A percentile compares a stretch with the other conserved stretches of the same genome.
These are phyloP conservation scores for Pachypsylla venusta DNA, from an alignment of 1,140 invertebrate species.

Conservation along the genomic window DNA sequence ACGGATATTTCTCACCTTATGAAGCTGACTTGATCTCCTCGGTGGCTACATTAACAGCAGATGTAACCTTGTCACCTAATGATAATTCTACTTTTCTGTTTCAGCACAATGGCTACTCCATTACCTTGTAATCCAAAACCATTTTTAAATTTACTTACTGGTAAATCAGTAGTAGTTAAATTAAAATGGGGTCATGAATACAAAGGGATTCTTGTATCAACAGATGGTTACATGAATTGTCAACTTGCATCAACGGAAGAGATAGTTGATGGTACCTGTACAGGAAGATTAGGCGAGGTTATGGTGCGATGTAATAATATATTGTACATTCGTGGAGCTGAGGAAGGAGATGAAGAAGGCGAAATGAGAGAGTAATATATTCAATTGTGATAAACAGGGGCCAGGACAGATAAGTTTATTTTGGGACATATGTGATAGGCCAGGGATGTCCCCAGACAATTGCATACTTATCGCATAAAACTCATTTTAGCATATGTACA, in stretches of 20 bases:
- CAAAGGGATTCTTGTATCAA: slow-evolving; percentile 92
- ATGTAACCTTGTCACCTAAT: too few relatives aligned
- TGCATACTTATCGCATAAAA: too few relatives aligned
- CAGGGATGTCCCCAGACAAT: too few relatives aligned
- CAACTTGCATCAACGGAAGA: slow-evolving; percentile 98
- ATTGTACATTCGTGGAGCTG: slow-evolving; percentile 85
- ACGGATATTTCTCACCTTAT: too few relatives aligned
- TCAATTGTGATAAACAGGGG: too few relatives aligned
- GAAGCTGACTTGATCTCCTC: too few relatives aligned
- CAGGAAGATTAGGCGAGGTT: slow-evolving; percentile 84
- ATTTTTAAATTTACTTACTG: slow-evolving; percentile 93
- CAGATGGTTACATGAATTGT: slow-evolving; percentile 99
- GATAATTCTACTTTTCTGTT: too few relatives aligned
- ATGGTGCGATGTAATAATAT: slow-evolving; percentile 97
- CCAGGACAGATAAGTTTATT: too few relatives aligned
- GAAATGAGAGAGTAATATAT: slow-evolving; percentile 95
- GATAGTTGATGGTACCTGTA: slow-evolving; percentile 77
- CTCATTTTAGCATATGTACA: too few relatives aligned
- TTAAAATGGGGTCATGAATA: slow-evolving; percentile 99
- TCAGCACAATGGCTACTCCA: slow-evolving; percentile 39
- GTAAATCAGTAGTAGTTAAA: slow-evolving; percentile 94
- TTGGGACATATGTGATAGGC: too few relatives aligned
- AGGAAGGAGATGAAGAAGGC: slow-evolving; percentile 94
- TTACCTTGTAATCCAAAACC: slow-evolving; percentile 99
- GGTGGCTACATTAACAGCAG: too few relatives aligned